phyloP scores from a whole-genome alignment of 2,113 vertebrate species.

The Pholis gunnellus region DNA sequence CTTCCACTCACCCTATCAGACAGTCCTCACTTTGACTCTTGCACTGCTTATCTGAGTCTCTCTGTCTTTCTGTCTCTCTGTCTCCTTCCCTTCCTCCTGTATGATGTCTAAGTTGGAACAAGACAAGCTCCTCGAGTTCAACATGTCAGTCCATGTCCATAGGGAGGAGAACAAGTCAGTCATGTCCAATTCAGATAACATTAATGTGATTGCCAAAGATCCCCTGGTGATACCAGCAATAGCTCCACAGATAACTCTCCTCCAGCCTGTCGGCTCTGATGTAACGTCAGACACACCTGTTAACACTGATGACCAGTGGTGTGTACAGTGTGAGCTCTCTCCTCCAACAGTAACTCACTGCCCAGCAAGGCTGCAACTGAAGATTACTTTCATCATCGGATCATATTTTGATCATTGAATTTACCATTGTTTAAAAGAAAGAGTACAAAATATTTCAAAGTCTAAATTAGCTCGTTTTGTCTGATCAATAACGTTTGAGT shows the following conservation, averaged over 20 bases:
- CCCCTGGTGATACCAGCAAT: conserved; percentile 17
- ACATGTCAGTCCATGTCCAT: conserved; percentile 16
- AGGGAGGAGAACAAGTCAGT: conserved; percentile 14
- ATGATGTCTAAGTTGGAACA: conserved; percentile 25
- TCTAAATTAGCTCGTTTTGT: too few species aligned
- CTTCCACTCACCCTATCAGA: conserved; percentile 63
- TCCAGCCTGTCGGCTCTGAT: neutral
- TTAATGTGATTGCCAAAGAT: conserved; percentile 23
- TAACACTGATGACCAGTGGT: too few species aligned
- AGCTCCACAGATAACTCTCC: conserved; percentile 17
- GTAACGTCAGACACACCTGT: neutral
- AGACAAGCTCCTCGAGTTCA: conserved; percentile 13
- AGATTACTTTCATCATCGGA: too few species aligned
- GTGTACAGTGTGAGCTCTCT: too few species aligned
- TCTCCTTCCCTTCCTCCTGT: conserved; percentile 14
- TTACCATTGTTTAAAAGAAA: too few species aligned
- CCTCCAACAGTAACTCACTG: too few species aligned
- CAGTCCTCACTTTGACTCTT: conserved; percentile 50
- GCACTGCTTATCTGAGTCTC: conserved; percentile 40
- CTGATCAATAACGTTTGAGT: too few species aligned
- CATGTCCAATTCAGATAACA: conserved; percentile 26
- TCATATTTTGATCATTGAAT: too few species aligned
- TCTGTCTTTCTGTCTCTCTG: conserved; percentile 25
- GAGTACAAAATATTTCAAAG: too few species aligned
- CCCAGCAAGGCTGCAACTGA: too few species aligned